A percentile compares a stretch with the other conserved stretches of the same genome.
phyloP scores from a whole-genome alignment of 2,888 invertebrate genomes.

The Netelia fuscicornis region DNA sequence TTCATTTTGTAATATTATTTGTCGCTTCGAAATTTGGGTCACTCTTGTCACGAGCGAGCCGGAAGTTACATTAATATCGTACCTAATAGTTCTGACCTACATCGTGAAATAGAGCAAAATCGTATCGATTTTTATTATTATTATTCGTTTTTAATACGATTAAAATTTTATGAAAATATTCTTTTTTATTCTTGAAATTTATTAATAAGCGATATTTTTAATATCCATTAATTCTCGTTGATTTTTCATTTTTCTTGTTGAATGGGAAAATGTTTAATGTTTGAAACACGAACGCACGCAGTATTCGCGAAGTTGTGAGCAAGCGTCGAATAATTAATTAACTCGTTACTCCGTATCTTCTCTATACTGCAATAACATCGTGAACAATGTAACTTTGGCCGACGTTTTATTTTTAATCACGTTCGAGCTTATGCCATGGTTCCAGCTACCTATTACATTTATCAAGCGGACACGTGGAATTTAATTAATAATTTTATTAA shows the following conservation, averaged over 20 bases:
- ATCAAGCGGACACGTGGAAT: not conserved
- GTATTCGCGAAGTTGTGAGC: not conserved
- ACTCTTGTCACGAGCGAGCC: not conserved
- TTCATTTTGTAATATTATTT: not conserved
- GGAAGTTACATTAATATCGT: not conserved
- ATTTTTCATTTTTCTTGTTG: too few relatives aligned
- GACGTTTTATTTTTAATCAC: not conserved
- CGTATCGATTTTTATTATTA: not conserved
- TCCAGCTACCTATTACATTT: not conserved
- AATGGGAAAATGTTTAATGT: not conserved
- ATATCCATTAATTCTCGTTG: too few relatives aligned
- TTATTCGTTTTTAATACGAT: not conserved
- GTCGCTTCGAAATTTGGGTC: not conserved
- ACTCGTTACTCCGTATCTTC: not conserved
- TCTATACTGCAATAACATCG: not conserved
- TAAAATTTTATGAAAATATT: not conserved
- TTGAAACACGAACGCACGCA: not conserved
- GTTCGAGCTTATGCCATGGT: not conserved
- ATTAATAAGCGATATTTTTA: too few relatives aligned
- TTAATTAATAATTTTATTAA: conserved; percentile 38
- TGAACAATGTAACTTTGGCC: not conserved
- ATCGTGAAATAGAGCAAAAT: conserved; percentile 6
- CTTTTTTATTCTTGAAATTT: too few relatives aligned
- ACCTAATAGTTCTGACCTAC: conserved; percentile 41
- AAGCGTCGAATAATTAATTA: conserved; percentile 15